Conservation (phyloP, 1,140 invertebrate genomes). For the Cephus cinctus region DNA sequence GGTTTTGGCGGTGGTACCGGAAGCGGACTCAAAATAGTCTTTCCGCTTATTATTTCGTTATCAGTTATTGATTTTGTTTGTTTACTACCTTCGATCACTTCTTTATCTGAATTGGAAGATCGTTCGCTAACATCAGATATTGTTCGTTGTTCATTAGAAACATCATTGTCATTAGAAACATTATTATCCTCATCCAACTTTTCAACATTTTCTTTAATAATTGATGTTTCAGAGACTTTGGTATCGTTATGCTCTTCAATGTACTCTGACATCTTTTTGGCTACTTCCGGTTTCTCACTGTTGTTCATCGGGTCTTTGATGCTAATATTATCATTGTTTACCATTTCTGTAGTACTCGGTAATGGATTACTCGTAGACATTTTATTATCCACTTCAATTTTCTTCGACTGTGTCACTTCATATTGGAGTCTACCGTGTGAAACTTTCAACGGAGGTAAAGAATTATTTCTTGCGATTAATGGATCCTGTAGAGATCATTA, state of each 20-base stretch:
- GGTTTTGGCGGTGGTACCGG: conserved; percentile 33
- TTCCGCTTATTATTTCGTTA: conserved; percentile 5
- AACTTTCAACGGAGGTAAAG: conserved; percentile 37
- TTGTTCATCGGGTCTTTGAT: conserved; percentile 1
- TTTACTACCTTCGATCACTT: neutral
- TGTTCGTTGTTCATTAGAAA: neutral
- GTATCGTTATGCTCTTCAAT: neutral
- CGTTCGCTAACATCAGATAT: conserved; percentile 10
- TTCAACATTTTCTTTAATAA: neutral
- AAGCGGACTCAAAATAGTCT: conserved; percentile 15
- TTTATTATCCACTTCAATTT: neutral
- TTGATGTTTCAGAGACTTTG: neutral
- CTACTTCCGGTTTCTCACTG: neutral
- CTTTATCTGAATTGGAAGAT: conserved; percentile 15
- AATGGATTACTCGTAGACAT: neutral
- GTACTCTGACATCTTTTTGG: neutral
- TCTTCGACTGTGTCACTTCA: conserved; percentile 6
- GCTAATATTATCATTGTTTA: conserved; percentile 1
- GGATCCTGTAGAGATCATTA: conserved; percentile 30
- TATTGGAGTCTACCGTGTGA: conserved; percentile 24
- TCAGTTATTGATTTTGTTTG: conserved; percentile 8
- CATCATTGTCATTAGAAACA: neutral
- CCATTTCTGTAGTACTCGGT: neutral
- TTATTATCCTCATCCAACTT: conserved; percentile 2
- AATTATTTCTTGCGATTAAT: conserved; percentile 22